phyloP scores from a whole-genome alignment of 1,140 invertebrate genomes.

The Pseudomyrmex sp. region DNA sequence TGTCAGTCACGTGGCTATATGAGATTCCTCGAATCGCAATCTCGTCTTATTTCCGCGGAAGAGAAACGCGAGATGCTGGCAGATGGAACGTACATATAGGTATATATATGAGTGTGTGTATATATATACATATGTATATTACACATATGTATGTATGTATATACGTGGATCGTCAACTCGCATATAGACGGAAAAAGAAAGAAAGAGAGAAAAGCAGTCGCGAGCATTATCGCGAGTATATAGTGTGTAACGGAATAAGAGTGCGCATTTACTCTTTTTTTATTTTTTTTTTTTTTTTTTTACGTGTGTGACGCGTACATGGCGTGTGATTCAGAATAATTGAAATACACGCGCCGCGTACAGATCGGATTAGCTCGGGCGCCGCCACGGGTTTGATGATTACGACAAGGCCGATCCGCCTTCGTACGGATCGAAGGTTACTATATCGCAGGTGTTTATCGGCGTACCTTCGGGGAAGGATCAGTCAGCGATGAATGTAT shows the following conservation, averaged over 20 bases:
- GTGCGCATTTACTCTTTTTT: slow-evolving; percentile 30
- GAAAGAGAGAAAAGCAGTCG: background rate
- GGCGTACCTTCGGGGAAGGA: slow-evolving; percentile 21
- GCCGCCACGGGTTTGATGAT: slow-evolving; percentile 15
- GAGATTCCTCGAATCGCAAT: slow-evolving; percentile 69
- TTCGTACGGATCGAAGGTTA: slow-evolving; percentile 20
- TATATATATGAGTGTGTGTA: slow-evolving; percentile 1
- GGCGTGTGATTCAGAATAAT: slow-evolving; percentile 68
- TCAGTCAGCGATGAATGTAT: background rate
- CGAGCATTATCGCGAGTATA: slow-evolving; percentile 30
- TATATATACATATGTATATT: slow-evolving; percentile 28
- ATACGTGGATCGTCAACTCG: slow-evolving; percentile 46
- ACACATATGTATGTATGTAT: slow-evolving; percentile 20
- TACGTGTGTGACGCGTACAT: background rate
- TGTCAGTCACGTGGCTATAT: slow-evolving; percentile 64
- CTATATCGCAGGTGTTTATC: slow-evolving; percentile 57
- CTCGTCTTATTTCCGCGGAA: slow-evolving; percentile 67
- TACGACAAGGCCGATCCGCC: slow-evolving; percentile 18
- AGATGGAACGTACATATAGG: slow-evolving; percentile 53
- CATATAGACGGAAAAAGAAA: slow-evolving; percentile 10
- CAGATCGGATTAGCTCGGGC: background rate
- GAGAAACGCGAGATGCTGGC: slow-evolving; percentile 18
- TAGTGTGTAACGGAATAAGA: slow-evolving; percentile 58
- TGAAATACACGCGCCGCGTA: slow-evolving; percentile 60
- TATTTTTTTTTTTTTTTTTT: too few relatives aligned